Conservation (phyloP, 2,113 vertebrate species). For the Vireo altiloquus region DNA sequence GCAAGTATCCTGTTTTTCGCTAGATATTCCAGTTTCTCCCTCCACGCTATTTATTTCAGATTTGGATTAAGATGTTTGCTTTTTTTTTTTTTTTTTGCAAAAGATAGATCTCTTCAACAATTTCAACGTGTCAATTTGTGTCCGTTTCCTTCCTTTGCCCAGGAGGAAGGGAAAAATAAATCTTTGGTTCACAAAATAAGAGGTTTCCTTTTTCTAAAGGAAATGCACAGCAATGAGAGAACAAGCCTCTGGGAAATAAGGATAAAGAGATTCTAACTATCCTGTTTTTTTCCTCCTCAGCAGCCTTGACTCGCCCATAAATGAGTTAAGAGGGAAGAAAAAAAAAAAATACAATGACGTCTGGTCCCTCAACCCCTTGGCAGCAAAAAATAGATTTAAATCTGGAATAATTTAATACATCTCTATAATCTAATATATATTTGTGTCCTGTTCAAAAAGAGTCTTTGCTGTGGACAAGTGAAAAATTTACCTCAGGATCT, state of each 20-base stretch:
- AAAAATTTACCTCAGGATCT: conserved; percentile 62
- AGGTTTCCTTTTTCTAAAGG: conserved; percentile 78
- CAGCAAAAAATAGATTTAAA: conserved; percentile 76
- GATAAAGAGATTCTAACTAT: conserved; percentile 70
- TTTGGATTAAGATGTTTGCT: conserved; percentile 62
- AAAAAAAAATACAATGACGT: conserved; percentile 78
- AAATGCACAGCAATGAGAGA: conserved; percentile 75
- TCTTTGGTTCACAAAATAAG: conserved; percentile 86
- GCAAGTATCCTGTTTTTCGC: conserved; percentile 54
- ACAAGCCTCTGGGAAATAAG: conserved; percentile 53
- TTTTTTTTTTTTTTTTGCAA: conserved; percentile 33
- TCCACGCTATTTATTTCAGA: conserved; percentile 61
- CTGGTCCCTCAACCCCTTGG: conserved; percentile 75
- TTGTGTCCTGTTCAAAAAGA: conserved; percentile 67
- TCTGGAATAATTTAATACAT: conserved; percentile 84
- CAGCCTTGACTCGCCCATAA: conserved; percentile 83
- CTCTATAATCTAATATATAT: conserved; percentile 82
- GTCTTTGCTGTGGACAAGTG: conserved; percentile 64
- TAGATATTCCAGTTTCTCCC: conserved; percentile 71
- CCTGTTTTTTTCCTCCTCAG: conserved; percentile 76
- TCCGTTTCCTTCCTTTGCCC: conserved; percentile 67
- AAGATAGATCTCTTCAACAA: conserved; percentile 61
- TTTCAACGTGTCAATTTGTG: conserved; percentile 62
- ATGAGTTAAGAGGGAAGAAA: conserved; percentile 73
- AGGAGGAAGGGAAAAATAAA: conserved; percentile 73